Evolutionary conservation across 2,113 vertebrate genomes (phyloP), one percentile per base, ranked within the genome.

Genomic region (Enhydra lutris): DNA sequence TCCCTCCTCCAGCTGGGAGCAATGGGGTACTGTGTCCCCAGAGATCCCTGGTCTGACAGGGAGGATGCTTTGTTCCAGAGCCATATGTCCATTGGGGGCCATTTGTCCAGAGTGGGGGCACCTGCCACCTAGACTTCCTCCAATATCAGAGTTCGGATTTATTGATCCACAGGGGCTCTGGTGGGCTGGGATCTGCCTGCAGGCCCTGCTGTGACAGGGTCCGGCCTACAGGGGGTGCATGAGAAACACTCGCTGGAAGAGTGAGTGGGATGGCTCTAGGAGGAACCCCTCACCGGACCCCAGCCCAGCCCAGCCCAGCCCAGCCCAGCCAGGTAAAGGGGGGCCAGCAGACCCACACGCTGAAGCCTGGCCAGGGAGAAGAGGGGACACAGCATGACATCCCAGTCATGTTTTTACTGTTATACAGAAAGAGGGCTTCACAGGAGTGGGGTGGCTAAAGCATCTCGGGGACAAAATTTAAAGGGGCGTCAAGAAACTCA

Each of bases 181-280:
- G 6, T 61, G 23, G 59, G 59, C 24, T 15, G 57, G 21, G 10
- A 39, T 59, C 29, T 9, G 11, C 9, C 7, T 1, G n/a, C 1
- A 6, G 74, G 15, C 1, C 0, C 11, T 4, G 21, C 63, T 1
- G 23, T 4, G 39, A 6, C 4, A 24, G 23, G 47, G 21, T 24
- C 65, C 4, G 31, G 39, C 13, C 50, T 61, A 29, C 1, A 26
- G 45, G 5, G 18, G 6, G 52, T 0, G 0, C 34, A 24, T 0
- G 3, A 47, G 34, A 83, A 18, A 31, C 12, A 29, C n/a, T 4
- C 7, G 3, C 14, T 3, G 17, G n/a, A 55, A 7, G 4, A 24
- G 17, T 6, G 9, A 50, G 50, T 7, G 15, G 34, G 23, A 18
- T 9, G 24, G 9, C 8, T 14, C 6, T 2, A 9, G 1, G 90